Percentiles rank a stretch among this genome's conserved stretches.
These are phyloP conservation scores for Mixornis gularis DNA, from an alignment of 2,113 vertebrate genomes.

Conservation along the genomic window DNA sequence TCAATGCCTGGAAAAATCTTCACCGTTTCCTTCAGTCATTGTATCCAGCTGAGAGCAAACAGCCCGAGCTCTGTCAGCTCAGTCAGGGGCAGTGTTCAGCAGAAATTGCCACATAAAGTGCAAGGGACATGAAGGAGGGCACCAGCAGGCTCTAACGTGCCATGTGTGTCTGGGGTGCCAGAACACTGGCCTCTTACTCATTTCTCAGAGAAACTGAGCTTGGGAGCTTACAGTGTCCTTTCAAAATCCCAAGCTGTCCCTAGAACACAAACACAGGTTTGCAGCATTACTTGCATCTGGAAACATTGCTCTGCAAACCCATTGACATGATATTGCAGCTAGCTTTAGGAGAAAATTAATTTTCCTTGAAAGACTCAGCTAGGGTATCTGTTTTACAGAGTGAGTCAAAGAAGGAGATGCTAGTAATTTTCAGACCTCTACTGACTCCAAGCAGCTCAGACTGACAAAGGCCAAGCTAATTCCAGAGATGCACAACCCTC, in stretches of 20 bases:
- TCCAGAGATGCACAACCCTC: not conserved
- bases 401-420: not conserved
- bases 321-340: not conserved
- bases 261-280: not conserved
- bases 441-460: not conserved
- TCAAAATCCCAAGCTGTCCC: not conserved
- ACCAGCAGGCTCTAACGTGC: rapidly evolving
- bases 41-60: constrained; percentile 5
- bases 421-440: not conserved
- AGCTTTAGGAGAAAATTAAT: not conserved
- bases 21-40: not conserved
- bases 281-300: not conserved
- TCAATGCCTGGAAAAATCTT: not conserved
- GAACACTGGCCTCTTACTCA: not conserved
- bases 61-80: not conserved
- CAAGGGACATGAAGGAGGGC: not conserved
- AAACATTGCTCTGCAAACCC: not conserved
- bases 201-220: not conserved
- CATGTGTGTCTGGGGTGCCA: not conserved
- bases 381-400: not conserved
- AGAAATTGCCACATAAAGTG: not conserved
- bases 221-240: not conserved
- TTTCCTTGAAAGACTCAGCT: not conserved
- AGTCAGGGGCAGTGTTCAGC: not conserved
- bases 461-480: not conserved